Evolutionary conservation across 92 coral and sea anemone genomes (phyloP), one percentile per base, ranked within the genome.

Genomic region (Hydrozoanthus gracilis): DNA sequence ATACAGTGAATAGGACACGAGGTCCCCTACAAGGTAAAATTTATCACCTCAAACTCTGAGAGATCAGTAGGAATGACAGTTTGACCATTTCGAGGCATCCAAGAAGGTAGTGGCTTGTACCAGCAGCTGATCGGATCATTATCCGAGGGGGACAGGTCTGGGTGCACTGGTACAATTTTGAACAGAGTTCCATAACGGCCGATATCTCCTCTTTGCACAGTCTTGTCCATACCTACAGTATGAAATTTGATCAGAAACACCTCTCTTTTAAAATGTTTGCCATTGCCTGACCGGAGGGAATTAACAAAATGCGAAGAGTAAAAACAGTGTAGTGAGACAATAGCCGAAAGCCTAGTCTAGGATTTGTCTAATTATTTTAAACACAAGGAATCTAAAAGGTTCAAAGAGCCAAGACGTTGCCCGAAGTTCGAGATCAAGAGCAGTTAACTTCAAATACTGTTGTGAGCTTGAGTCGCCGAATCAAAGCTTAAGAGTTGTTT

Each of bases 131-230:
- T 92, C 86, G 78, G 87, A 80, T 88, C 89, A 74, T 92, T 84
- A 51, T 94, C 87, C 9, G 98, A 94, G 5, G 96, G 98, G 15
- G 85, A 84, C 74, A 84, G 76, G 44, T 89, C 98, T 10, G 91
- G 80, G 79, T 96, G 99, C 93, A 93, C 95, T 11, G 99, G 99
- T 11, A 95, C 93, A 54, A 96, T 93, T 83, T 96, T 96, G 82
- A 95, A 95, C 51, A 96, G 82, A 18, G 91, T 88, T 5, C 99
- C 99, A 52, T 96, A 88, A 10, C 89, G 82, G 13, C 98, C 96
- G 15, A 96, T 89, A 49, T 96, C 99, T 18, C 99, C 99, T 5
- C 99, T 93, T 86, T 96, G 99, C 16, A 95, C 95, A n/a, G 99
- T 96, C 87, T 96, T 96, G 90, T 96, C 99, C 99, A 96, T 96